phyloP scores from a whole-genome alignment of 1,140 invertebrate species.

The Calephelis virginiensis region DNA sequence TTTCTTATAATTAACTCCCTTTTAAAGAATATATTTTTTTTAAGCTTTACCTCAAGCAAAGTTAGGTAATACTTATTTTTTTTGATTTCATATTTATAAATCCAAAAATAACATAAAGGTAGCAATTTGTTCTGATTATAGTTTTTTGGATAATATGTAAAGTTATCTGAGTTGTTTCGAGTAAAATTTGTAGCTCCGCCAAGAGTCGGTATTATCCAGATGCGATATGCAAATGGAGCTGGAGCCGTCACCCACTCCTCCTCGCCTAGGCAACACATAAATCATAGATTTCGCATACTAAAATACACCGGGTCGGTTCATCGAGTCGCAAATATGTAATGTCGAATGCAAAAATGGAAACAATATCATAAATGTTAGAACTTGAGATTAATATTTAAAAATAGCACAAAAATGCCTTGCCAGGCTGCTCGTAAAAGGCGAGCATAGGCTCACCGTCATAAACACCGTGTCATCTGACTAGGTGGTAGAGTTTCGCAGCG shows the following conservation, averaged over 20 bases:
- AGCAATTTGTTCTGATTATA: background rate
- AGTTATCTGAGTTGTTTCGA: background rate
- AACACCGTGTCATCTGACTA: too few species aligned
- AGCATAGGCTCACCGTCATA: too few species aligned
- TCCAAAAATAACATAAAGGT: too few species aligned
- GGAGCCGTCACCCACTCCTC: slow-evolving; percentile 28
- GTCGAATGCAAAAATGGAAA: slow-evolving; percentile 3
- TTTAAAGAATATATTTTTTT: too few species aligned
- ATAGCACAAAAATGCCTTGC: too few species aligned
- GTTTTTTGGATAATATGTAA: background rate
- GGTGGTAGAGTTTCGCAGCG: too few species aligned
- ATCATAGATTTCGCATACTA: slow-evolving; percentile 51
- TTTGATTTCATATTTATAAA: too few species aligned
- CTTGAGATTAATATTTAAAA: background rate
- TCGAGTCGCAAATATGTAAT: slow-evolving; percentile 27
- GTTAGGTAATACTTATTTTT: too few species aligned
- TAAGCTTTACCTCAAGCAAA: too few species aligned
- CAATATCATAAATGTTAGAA: background rate
- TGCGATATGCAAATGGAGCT: slow-evolving; percentile 20
- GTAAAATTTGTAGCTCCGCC: slow-evolving; percentile 2
- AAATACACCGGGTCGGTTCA: slow-evolving; percentile 45
- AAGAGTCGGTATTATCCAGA: slow-evolving; percentile 6
- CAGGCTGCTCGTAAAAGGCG: too few species aligned
- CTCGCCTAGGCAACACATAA: slow-evolving; percentile 38
- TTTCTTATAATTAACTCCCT: too few species aligned